These are phyloP conservation scores for Notothenia coriiceps DNA, from an alignment of 2,113 vertebrate genomes.

Conservation along the genomic window DNA sequence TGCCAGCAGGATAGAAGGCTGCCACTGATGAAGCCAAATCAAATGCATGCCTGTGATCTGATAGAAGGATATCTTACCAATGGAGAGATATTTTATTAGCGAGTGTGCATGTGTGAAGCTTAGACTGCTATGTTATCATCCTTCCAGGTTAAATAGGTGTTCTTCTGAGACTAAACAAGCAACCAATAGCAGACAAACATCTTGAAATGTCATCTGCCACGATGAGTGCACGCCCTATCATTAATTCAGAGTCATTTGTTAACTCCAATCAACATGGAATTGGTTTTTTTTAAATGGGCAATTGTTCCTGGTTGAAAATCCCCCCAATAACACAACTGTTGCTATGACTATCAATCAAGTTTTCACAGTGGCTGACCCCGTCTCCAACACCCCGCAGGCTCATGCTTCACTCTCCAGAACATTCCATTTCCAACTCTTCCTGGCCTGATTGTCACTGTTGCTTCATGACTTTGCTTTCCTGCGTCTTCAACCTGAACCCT, in stretches of 20 bases:
- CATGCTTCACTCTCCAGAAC: not conserved
- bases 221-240: not conserved
- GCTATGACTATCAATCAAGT: not conserved
- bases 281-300: not conserved
- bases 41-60: constrained; percentile 28
- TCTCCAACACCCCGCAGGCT: not conserved
- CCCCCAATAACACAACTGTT: not conserved
- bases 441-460: not conserved
- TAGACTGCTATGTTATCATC: not conserved
- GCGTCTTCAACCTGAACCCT: not conserved
- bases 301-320: not conserved
- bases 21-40: constrained; percentile 21
- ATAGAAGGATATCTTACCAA: constrained; percentile 12
- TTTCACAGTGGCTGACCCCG: not conserved
- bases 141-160: constrained; percentile 5
- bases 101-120: not conserved
- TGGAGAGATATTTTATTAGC: constrained; percentile 1
- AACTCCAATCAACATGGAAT: not conserved
- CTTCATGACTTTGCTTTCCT: not conserved
- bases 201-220: not conserved
- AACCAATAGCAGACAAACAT: not conserved
- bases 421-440: not conserved
- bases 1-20: constrained; percentile 30
- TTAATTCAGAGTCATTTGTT: not conserved
- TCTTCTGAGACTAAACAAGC: not conserved